Conservation (phyloP, 2,888 invertebrate species). For the Hecatera dysodea region DNA sequence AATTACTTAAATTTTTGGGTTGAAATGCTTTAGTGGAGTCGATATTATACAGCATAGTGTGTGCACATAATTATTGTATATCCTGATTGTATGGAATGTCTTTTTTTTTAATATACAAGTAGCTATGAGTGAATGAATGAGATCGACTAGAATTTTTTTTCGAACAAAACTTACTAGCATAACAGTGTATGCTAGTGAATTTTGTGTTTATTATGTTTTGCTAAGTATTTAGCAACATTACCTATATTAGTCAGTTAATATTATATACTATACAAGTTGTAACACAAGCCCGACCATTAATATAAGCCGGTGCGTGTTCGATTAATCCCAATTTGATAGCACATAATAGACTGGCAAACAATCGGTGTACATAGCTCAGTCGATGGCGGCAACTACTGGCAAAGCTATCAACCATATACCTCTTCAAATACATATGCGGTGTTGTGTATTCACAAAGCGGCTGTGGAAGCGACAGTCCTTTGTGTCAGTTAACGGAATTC, state of each 20-base stretch:
- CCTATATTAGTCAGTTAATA: background rate
- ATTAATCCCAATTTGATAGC: slow-evolving; percentile 39
- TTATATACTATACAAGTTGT: background rate
- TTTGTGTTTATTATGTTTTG: background rate
- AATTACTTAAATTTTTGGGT: slow-evolving; percentile 38
- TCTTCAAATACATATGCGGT: slow-evolving; percentile 63
- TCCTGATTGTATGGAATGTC: background rate
- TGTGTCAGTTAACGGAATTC: slow-evolving; percentile 85
- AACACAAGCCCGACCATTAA: slow-evolving; percentile 21
- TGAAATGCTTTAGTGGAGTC: slow-evolving; percentile 29
- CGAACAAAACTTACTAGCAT: background rate
- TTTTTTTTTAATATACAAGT: background rate
- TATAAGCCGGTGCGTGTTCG: slow-evolving; percentile 29
- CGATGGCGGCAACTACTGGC: slow-evolving; percentile 43
- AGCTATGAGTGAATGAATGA: no score
- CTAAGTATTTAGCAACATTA: background rate
- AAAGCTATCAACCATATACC: slow-evolving; percentile 56
- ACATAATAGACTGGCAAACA: slow-evolving; percentile 52
- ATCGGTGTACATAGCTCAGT: slow-evolving; percentile 39
- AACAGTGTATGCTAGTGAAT: no score
- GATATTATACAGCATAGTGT: slow-evolving; percentile 14
- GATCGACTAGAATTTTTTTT: no score
- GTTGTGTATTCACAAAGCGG: slow-evolving; percentile 78
- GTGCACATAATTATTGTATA: slow-evolving; percentile 1
- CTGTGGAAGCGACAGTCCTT: slow-evolving; percentile 83